Evolutionary conservation across 2,797 vertebrate genomes (phyloP), one percentile per base, ranked within the genome.

Genomic region (Thalassophryne amazonica): DNA sequence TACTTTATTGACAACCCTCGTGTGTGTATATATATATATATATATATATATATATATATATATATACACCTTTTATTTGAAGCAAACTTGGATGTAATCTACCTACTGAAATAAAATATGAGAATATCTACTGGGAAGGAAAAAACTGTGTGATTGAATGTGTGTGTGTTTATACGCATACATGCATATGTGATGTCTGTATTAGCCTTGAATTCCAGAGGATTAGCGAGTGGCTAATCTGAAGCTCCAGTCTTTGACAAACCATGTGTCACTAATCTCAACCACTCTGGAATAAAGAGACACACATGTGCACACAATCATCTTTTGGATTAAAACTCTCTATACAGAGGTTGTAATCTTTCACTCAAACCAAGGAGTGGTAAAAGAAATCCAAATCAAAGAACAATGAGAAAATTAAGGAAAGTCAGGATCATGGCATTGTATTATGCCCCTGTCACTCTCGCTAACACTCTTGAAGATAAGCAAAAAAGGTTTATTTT

Each of bases 221-320:
- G 86, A 86, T 88, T 86, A 88, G 61, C 10, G 16, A 73, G 61
- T 45, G 58, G 71, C 74, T 88, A 87, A 87, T 86, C 86, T 86
- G 71, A 61, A 78, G 57, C 83, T 71, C 59, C 74, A 76, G 83
- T 88, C 78, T 86, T 86, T 83, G 83, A 82, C 86, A 67, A 86
- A 60, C 73, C 80, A 80, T 80, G 84, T 85, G 86, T 88, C 81
- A 88, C 86, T 88, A 88, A 88, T 85, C 84, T 84, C 60, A 73
- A 64, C 76, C 69, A 61, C 75, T 71, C 40, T 46, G 41, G 62
- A 78, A 81, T 70, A 79, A 81, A 79, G 69, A 74, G 48, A 78
- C 68, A 74, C 65, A 77, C 78, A 20, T 23, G 27, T 38, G 19
- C 40, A 77, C 58, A 74, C 66, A 68, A 47, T 69, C 75, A 78